Evolutionary conservation across 2,113 vertebrate species (phyloP).

Genomic region (Glaucomys volans): DNA sequence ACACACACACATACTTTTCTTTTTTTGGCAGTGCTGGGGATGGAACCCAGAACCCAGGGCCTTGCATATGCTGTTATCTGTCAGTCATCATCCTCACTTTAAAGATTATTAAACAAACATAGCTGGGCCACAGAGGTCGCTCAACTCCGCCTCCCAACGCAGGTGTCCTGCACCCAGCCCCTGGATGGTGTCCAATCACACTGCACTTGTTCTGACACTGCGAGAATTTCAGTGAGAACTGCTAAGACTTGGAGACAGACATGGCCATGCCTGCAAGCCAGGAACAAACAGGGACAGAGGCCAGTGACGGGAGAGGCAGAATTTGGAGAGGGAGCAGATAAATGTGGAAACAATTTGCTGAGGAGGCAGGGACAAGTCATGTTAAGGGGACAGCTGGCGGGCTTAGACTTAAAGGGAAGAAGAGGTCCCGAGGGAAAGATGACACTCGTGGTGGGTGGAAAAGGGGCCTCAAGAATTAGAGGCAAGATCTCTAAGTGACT

Average conservation of each 20-base stretch:
- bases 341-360: slow-evolving; percentile 52
- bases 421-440: not conserved
- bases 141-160: not conserved
- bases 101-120: not conserved
- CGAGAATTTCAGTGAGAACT: not conserved
- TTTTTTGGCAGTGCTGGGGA: too few relatives aligned
- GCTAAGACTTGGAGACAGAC: not conserved
- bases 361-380: not conserved
- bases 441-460: not conserved
- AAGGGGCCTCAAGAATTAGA: not conserved
- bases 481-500: not conserved
- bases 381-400: slow-evolving; percentile 33
- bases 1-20: too few relatives aligned
- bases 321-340: not conserved
- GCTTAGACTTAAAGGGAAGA: not conserved
- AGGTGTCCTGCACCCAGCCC: not conserved
- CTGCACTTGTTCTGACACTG: not conserved
- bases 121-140: not conserved
- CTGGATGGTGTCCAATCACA: not conserved
- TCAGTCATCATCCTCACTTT: not conserved
- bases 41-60: too few relatives aligned
- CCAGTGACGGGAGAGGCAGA: not conserved
- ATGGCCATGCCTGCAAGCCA: not conserved
- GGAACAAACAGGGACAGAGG: not conserved
- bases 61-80: too few relatives aligned